These are phyloP conservation scores for Neomicropteryx cornuta DNA, from an alignment of 1,140 invertebrate genomes.

Conservation along the genomic window DNA sequence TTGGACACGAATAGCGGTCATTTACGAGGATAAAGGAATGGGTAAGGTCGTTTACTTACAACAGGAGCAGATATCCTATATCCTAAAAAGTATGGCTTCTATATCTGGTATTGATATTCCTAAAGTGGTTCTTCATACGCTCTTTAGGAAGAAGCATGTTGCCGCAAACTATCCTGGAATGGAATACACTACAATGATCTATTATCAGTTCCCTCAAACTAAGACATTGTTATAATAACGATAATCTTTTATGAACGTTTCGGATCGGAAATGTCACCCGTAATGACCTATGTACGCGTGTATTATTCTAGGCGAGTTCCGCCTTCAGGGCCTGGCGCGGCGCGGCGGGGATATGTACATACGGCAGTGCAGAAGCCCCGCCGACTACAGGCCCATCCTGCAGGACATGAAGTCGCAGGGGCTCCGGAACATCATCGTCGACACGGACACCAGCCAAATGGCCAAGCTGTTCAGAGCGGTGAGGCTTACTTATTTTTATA, in stretches of 20 bases:
- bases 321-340: constrained; percentile 68
- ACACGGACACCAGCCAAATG: constrained; percentile 67
- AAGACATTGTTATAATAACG: no score
- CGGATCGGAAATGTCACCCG: no score
- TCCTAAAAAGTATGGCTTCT: constrained; percentile 66
- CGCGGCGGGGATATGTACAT: constrained; percentile 72
- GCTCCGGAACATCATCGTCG: constrained; percentile 76
- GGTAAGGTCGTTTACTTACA: constrained; percentile 5
- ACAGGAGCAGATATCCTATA: no score
- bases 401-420: constrained; percentile 70
- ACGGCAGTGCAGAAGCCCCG: constrained; percentile 55
- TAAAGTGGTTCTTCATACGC: no score
- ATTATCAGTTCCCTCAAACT: no score
- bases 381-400: constrained; percentile 67
- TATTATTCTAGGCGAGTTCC: constrained; percentile 66
- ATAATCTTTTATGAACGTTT: no score
- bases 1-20: constrained; percentile 87
- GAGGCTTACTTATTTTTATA: constrained; percentile 29
- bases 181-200: no score
- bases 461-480: constrained; percentile 73
- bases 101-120: not conserved
- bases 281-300: no score
- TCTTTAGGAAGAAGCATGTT: no score
- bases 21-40: constrained; percentile 70
- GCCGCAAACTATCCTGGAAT: no score